phyloP scores from a whole-genome alignment of 2,888 invertebrate genomes.

The Tiphia femorata region DNA sequence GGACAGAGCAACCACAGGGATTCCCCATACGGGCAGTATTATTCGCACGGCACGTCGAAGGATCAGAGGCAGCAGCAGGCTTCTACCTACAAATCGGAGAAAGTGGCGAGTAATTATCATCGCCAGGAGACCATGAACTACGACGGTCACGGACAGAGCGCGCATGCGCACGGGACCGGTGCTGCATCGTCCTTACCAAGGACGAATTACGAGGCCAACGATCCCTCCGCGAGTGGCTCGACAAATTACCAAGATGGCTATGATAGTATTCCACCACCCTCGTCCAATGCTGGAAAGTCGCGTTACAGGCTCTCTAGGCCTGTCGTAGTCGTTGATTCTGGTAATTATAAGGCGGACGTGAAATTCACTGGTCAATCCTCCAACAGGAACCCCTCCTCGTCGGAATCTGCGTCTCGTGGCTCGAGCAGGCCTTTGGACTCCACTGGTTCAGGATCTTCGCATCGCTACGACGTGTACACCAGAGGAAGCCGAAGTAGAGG shows the following conservation, averaged over 20 bases:
- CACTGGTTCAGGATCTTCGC: constrained; percentile 14
- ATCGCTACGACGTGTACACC: constrained; percentile 25
- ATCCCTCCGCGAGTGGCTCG: not conserved
- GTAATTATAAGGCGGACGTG: constrained; percentile 42
- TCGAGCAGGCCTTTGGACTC: constrained; percentile 27
- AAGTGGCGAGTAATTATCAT: constrained; percentile 44
- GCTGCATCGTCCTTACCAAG: constrained; percentile 30
- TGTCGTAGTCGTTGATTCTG: constrained; percentile 53
- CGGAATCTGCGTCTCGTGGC: not conserved
- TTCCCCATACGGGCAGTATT: constrained; percentile 26
- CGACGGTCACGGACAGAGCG: constrained; percentile 33
- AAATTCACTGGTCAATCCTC: constrained; percentile 34
- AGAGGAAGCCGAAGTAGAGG: constrained; percentile 40
- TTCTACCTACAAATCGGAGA: constrained; percentile 41
- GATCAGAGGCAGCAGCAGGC: constrained; percentile 27
- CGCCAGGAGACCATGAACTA: constrained; percentile 35
- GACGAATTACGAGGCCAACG: constrained; percentile 34
- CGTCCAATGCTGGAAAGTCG: not conserved
- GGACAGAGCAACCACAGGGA: constrained; percentile 10
- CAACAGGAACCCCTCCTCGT: constrained; percentile 5
- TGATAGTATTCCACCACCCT: not conserved
- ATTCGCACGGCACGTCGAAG: constrained; percentile 22
- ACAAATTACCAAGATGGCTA: constrained; percentile 7
- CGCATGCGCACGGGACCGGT: not conserved
- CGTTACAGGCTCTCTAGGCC: constrained; percentile 45